phyloP scores from a whole-genome alignment of 1,140 invertebrate genomes.

The Pectinophora gossypiella region DNA sequence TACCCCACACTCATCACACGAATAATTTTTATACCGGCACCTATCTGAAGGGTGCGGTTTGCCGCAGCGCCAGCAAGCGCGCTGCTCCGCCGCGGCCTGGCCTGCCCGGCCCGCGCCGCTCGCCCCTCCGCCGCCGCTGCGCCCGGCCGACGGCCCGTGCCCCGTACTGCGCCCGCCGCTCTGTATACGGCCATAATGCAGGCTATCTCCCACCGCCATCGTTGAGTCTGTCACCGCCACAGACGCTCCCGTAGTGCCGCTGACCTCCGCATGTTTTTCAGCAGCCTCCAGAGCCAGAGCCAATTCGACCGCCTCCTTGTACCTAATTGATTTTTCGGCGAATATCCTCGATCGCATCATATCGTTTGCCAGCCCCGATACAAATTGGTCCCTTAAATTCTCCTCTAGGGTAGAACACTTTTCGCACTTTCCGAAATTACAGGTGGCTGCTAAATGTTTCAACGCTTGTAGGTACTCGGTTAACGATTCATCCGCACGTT shows the following conservation, averaged over 20 bases:
- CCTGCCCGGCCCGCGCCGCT: background rate
- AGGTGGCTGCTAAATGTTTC: constrained; percentile 8
- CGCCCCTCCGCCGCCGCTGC: background rate
- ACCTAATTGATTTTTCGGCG: constrained; percentile 8
- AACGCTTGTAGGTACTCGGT: constrained; percentile 9
- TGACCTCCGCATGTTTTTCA: constrained; percentile 10
- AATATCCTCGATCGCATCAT: constrained; percentile 16
- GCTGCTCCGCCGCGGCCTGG: background rate
- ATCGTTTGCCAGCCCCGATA: constrained; percentile 14
- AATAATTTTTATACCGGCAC: background rate
- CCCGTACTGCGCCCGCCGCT: background rate
- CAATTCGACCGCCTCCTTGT: constrained; percentile 7
- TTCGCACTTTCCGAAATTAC: constrained; percentile 8
- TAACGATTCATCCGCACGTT: constrained; percentile 5
- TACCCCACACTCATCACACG: background rate
- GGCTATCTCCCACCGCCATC: background rate
- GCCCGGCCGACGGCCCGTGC: background rate
- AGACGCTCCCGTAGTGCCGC: background rate
- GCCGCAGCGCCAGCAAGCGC: background rate
- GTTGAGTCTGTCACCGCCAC: background rate
- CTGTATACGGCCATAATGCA: background rate
- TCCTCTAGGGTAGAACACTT: constrained; percentile 3
- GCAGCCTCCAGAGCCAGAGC: constrained; percentile 8
- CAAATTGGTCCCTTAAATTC: constrained; percentile 12
- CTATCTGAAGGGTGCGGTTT: background rate